Percentiles rank a stretch among this genome's conserved stretches.
Conservation (phyloP, 2,888 invertebrate genomes). For the Heliconius ismenius region DNA sequence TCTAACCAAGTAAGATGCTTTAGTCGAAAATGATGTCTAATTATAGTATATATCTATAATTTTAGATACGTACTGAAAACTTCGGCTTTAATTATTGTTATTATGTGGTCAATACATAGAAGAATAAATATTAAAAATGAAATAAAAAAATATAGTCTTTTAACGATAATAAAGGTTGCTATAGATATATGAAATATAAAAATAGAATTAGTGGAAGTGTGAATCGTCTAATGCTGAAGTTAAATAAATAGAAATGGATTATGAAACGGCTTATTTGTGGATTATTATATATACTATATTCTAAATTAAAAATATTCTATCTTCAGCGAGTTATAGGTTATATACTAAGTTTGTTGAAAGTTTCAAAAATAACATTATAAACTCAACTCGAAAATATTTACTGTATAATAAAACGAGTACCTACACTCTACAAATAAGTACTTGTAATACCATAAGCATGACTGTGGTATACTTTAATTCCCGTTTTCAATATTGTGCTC, state of each 20-base stretch:
- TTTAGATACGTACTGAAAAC: neutral
- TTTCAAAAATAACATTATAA: neutral
- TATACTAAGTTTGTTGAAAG: neutral
- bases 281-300: too few species aligned
- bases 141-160: neutral
- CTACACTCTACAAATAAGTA: neutral
- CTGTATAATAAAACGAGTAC: neutral
- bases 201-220: too few species aligned
- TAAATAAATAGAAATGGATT: too few species aligned
- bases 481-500: constrained; percentile 32
- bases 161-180: neutral
- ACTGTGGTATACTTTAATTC: neutral
- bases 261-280: too few species aligned
- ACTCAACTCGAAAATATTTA: neutral
- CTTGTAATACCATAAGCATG: neutral
- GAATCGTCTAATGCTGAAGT: too few species aligned
- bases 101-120: neutral
- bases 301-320: neutral
- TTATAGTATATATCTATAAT: neutral
- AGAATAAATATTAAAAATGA: neutral
- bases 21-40: neutral
- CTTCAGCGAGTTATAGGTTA: neutral
- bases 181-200: too few species aligned
- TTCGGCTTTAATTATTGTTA: neutral
- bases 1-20: neutral